Evolutionary conservation across 23 tunicate species (phyloP).

Genomic region (Oikopleura albicans): DNA sequence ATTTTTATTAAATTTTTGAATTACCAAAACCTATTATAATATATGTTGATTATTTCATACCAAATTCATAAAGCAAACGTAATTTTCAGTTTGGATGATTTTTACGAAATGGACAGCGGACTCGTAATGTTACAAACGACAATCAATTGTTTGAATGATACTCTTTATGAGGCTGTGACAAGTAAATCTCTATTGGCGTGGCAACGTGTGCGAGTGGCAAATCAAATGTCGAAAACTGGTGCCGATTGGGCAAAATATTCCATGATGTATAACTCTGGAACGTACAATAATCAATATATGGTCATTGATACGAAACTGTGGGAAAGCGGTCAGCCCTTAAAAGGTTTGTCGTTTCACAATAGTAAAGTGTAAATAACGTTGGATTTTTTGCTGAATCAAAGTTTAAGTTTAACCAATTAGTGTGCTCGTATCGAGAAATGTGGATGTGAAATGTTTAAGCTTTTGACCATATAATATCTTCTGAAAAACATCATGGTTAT

Average conservation of each 20-base stretch:
- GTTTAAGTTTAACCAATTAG: too few species aligned
- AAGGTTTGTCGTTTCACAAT: too few species aligned
- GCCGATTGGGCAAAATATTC: slow-evolving; percentile 19
- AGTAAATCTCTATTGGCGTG: slow-evolving; percentile 20
- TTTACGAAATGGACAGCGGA: slow-evolving; percentile 21
- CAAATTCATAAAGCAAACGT: too few species aligned
- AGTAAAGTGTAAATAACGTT: too few species aligned
- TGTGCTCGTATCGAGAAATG: too few species aligned
- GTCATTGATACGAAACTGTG: slow-evolving; percentile 18
- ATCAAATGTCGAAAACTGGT: slow-evolving; percentile 17
- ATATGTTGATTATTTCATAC: too few species aligned
- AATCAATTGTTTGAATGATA: slow-evolving; percentile 18
- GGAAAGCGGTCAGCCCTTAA: slow-evolving; percentile 7
- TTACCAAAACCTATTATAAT: too few species aligned
- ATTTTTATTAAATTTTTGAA: too few species aligned
- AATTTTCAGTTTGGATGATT: slow-evolving; percentile 29
- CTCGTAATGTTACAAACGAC: slow-evolving; percentile 30
- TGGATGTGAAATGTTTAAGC: too few species aligned
- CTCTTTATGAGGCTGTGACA: slow-evolving; percentile 21
- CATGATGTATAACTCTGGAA: slow-evolving; percentile 23
- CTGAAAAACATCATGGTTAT: too few species aligned
- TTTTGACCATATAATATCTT: too few species aligned
- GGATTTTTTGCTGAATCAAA: too few species aligned
- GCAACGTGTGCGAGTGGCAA: slow-evolving; percentile 28
- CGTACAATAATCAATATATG: slow-evolving; percentile 28